phyloP scores from a whole-genome alignment of 2,113 vertebrate species.

The Camelus bactrianus region DNA sequence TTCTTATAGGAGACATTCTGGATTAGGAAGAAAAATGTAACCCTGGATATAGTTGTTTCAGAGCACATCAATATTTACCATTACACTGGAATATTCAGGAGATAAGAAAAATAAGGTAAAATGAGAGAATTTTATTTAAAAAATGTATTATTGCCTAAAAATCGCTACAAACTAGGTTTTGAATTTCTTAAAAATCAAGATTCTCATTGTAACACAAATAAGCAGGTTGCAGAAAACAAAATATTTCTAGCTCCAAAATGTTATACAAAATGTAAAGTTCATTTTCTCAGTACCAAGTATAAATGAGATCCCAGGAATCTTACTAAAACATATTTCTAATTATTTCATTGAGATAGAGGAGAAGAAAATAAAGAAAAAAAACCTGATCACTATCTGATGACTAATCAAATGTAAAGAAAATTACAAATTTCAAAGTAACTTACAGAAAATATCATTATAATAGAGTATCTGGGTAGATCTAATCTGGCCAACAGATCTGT shows the following conservation, averaged over 20 bases:
- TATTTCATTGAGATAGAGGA: not conserved
- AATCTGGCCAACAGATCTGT: not conserved
- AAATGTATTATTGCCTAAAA: not conserved
- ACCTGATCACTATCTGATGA: not conserved
- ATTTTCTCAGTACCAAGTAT: not conserved
- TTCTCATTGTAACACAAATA: not conserved
- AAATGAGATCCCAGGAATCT: not conserved
- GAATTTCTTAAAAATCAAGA: not conserved
- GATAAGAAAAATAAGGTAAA: not conserved
- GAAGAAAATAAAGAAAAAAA: not conserved
- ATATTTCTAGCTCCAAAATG: constrained; percentile 14
- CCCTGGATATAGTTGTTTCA: not conserved
- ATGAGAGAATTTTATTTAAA: not conserved
- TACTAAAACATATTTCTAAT: not conserved
- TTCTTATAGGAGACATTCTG: not conserved
- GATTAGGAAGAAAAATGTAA: not conserved
- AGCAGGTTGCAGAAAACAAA: not conserved
- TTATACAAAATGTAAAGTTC: not conserved
- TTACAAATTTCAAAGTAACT: not conserved
- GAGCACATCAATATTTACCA: not conserved
- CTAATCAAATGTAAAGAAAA: not conserved
- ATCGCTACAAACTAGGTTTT: not conserved
- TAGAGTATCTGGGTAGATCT: not conserved
- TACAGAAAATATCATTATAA: not conserved
- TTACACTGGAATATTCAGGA: not conserved